A percentile compares a stretch with the other conserved stretches of the same genome.
phyloP scores from a whole-genome alignment of 2,797 vertebrate genomes.

The Eremophila alpestris region DNA sequence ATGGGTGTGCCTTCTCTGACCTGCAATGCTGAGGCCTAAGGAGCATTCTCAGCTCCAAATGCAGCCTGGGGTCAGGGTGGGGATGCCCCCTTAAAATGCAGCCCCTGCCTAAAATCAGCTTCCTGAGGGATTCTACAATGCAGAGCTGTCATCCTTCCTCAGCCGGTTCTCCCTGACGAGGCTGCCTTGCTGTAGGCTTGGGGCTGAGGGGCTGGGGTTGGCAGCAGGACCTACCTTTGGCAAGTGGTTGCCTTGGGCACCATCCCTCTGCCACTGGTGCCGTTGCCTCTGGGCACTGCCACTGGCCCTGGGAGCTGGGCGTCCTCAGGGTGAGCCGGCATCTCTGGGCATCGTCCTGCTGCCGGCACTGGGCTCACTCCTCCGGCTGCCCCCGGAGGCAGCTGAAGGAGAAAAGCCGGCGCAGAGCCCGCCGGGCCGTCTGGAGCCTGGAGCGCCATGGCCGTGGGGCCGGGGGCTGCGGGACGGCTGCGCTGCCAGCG shows the following conservation, averaged over 20 bases:
- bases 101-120: background rate
- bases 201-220: rapidly evolving
- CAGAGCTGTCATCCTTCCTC: rapidly evolving
- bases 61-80: too few relatives aligned
- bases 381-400: background rate
- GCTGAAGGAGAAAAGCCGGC: background rate
- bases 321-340: too few relatives aligned
- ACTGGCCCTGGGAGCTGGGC: background rate
- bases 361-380: background rate
- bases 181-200: background rate
- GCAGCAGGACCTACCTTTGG: too few relatives aligned
- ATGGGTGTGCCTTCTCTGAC: background rate
- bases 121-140: background rate
- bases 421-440: background rate
- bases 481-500: background rate
- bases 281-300: too few relatives aligned
- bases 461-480: background rate
- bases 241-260: background rate
- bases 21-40: background rate
- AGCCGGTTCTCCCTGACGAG: rapidly evolving
- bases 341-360: background rate
- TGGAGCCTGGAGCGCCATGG: background rate
- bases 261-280: too few relatives aligned
- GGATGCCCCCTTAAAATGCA: rapidly evolving
- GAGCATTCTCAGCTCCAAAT: background rate